phyloP scores from a whole-genome alignment of 2,888 invertebrate genomes.

The Nymphalis polychloros region DNA sequence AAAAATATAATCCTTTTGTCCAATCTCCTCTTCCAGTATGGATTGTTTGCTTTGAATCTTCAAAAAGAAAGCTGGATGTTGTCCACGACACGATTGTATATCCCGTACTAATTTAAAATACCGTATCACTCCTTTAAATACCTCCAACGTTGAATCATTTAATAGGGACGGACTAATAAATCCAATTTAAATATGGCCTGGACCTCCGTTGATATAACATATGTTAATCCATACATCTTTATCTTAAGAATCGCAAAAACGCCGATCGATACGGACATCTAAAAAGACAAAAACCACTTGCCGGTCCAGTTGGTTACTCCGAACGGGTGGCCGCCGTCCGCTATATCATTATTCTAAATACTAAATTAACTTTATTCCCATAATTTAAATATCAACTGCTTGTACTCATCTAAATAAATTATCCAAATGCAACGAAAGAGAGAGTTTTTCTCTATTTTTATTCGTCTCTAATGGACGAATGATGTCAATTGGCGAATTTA shows the following conservation, averaged over 20 bases:
- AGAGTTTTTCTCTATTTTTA: slow-evolving; percentile 29
- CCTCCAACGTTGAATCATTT: slow-evolving; percentile 71
- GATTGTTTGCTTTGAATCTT: slow-evolving; percentile 52
- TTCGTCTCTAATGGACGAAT: slow-evolving; percentile 58
- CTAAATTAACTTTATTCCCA: slow-evolving; percentile 80
- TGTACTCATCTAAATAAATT: slow-evolving; percentile 41
- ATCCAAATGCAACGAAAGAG: slow-evolving; percentile 40
- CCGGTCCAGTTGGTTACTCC: slow-evolving; percentile 69
- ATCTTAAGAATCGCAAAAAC: slow-evolving; percentile 78
- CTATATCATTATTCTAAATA: slow-evolving; percentile 76
- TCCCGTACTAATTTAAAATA: slow-evolving; percentile 37
- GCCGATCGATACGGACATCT: slow-evolving; percentile 64
- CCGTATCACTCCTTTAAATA: slow-evolving; percentile 41
- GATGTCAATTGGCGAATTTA: slow-evolving; percentile 70
- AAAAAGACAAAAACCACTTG: slow-evolving; percentile 57
- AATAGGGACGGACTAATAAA: slow-evolving; percentile 75
- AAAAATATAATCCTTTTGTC: slow-evolving; percentile 56
- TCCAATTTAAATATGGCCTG: slow-evolving; percentile 78
- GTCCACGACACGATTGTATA: slow-evolving; percentile 32
- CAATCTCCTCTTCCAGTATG: slow-evolving; percentile 51
- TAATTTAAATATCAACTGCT: slow-evolving; percentile 73
- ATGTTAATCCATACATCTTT: slow-evolving; percentile 81
- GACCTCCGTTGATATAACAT: slow-evolving; percentile 78
- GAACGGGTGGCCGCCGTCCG: slow-evolving; percentile 77
- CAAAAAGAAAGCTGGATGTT: slow-evolving; percentile 36